phyloP scores from a whole-genome alignment of 1,140 invertebrate species.

The Dolichoris vasculosae region DNA sequence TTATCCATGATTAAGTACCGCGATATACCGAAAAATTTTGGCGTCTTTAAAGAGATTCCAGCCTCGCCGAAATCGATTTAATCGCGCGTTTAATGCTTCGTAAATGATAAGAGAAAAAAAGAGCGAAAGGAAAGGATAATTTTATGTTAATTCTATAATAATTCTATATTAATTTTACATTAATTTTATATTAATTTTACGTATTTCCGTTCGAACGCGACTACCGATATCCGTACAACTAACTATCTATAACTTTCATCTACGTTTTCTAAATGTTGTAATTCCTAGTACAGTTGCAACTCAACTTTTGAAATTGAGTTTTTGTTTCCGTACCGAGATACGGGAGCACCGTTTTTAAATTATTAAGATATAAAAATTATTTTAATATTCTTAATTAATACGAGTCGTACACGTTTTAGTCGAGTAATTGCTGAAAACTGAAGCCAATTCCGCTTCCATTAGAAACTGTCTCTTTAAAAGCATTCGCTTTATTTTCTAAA shows the following conservation, averaged over 20 bases:
- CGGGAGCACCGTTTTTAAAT: not conserved
- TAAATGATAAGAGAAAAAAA: too few relatives aligned
- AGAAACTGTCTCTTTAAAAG: not conserved
- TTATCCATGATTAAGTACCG: too few relatives aligned
- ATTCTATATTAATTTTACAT: too few relatives aligned
- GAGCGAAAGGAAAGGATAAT: too few relatives aligned
- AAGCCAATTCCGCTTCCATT: not conserved
- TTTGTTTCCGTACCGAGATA: not conserved
- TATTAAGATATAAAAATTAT: not conserved
- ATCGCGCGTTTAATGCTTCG: not conserved
- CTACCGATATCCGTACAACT: too few relatives aligned
- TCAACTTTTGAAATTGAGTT: not conserved
- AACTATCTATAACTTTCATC: slow-evolving; percentile 3
- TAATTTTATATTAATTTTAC: not conserved
- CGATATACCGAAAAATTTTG: not conserved
- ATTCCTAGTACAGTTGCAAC: not conserved
- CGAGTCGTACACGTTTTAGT: not conserved
- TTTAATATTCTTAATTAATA: not conserved
- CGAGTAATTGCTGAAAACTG: not conserved
- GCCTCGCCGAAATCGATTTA: not conserved
- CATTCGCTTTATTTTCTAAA: not conserved
- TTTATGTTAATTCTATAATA: too few relatives aligned
- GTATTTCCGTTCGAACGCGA: not conserved
- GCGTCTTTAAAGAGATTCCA: not conserved
- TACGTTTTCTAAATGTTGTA: not conserved